Base-by-base conservation (phyloP, 2,113 vertebrate species). In the Hypomesus transpacificus region DNA sequence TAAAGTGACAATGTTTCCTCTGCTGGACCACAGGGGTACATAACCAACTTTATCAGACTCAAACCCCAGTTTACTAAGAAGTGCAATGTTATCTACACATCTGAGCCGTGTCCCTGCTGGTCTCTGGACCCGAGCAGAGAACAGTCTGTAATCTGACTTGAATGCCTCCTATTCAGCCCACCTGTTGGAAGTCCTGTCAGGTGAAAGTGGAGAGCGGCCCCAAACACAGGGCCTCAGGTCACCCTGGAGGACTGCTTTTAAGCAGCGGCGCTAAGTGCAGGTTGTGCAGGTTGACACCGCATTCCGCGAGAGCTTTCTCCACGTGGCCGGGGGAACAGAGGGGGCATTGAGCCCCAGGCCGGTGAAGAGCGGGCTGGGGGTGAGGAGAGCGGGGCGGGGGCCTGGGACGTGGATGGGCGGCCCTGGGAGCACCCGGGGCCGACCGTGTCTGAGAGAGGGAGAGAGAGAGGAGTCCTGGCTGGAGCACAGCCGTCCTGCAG, bases 251-350 rank as follows among this genome's bases (percentile, higher is more conserved):
- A 59, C 59, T 61, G 34, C 61, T 77, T 82, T 77, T 66, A 58
- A 82, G 39, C 39, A 84, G 64, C 57, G 57, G 77, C 70, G 66
- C 14, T 64, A 78, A 82, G 76, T 81, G 82, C 73, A 76, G 51
- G 66, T 77, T 82, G 77, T 81, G 82, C 73, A 76, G 51, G 66
- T 77, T 82, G 77, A 82, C 72, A 73, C 80, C 20, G 70, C 80
- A 87, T 87, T 90, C 84, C 79, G 17, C 9, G 17, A 59, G 73
- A 59, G 80, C 71, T 74, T 86, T 84, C 81, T 85, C 82, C 83
- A 81, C 73, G 60, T 75, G 81, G 81, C 78, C 1, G 53, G 1
- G 3, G 53, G 76, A 86, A 86, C 87, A 87, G 82, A 84, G 70
- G 72, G 70, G 46, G 75, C 80, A 86, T 88, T 89, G 77, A 89